These are phyloP conservation scores for Eristalinus sepulchralis DNA, from an alignment of 2,888 invertebrate species.

Conservation along the genomic window DNA sequence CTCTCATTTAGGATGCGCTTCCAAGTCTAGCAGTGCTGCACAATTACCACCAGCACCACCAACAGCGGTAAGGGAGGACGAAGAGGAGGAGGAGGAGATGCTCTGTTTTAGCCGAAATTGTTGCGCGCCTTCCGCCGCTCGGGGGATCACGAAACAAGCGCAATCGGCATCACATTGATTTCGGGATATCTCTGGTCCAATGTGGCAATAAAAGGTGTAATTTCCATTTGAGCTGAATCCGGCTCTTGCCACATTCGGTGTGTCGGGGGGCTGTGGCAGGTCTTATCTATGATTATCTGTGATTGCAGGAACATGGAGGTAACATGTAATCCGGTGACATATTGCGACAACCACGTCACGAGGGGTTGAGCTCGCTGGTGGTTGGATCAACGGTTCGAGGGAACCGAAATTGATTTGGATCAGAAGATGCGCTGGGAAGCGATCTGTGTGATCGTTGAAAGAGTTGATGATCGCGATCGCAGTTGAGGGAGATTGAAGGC, in stretches of 20 bases:
- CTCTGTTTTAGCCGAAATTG: conserved; percentile 55
- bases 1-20: conserved; percentile 52
- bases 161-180: conserved; percentile 30
- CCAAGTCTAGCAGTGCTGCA: conserved; percentile 29
- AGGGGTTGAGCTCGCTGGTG: conserved; percentile 1
- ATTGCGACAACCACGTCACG: conserved; percentile 61
- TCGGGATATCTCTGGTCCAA: conserved; percentile 27
- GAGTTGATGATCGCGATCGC: no score
- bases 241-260: not conserved
- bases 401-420: not conserved
- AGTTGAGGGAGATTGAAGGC: no score
- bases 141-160: conserved; percentile 54
- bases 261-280: not conserved
- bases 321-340: conserved; percentile 56
- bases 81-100: not conserved
- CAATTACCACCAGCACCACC: conserved; percentile 48
- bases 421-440: not conserved
- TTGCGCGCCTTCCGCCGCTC: conserved; percentile 39
- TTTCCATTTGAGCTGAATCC: conserved; percentile 40
- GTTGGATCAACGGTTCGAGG: not conserved
- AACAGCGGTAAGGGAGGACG: conserved; percentile 28
- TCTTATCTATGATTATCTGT: conserved; percentile 60
- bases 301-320: conserved; percentile 43
- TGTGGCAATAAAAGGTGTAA: conserved; percentile 66
- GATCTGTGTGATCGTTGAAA: not conserved